Base-by-base conservation (phyloP, 2,797 vertebrate genomes). In the Epinephelus malabaricus region DNA sequence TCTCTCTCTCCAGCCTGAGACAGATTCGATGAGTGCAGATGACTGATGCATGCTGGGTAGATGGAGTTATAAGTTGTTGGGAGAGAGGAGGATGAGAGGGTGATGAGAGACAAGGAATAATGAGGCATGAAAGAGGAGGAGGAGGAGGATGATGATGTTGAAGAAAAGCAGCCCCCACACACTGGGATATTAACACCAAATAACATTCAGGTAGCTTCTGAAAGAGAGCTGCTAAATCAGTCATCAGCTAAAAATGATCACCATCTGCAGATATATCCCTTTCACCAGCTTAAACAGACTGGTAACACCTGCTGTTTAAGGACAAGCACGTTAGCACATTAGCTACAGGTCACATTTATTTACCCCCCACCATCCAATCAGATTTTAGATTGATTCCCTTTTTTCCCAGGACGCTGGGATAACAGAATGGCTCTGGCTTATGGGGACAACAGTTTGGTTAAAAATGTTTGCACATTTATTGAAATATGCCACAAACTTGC, bases 31-130 rank as follows among this genome's bases (percentile, higher is more conserved):
- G 27, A 18, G 69, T 53, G 51, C 11, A 54, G 45, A 62, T 71
- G 54, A 68, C 51, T 63, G 77, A 68, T 63, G 51, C 58, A 49
- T 56, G 40, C 81, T 65, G 70, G 62, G 67, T 61, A 56, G 59
- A 12, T 11, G 34, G 40, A 67, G 43, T 63, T 30, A 60, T 74
- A 75, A 64, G 50, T 49, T 51, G 61, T 18, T 19, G 40, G 43
- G 69, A 69, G 50, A 66, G 50, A 54, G 63, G 54, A 55, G 38
- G 58, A 68, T 46, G 79, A 51, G 69, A 68, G 46, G 46, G 17
- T 47, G 11, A 49, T 54, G 59, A 73, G 67, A 75, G 23, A 81
- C 63, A 51, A 66, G 30, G 38, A 66, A 27, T 56, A 69, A 81
- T 78, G 56, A 69, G 73, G 64, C 73, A 53, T 69, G 63, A 60